Evolutionary conservation across 2,113 vertebrate genomes (phyloP), one percentile per base, ranked within the genome.

Genomic region (Ramphastos sulfuratus): DNA sequence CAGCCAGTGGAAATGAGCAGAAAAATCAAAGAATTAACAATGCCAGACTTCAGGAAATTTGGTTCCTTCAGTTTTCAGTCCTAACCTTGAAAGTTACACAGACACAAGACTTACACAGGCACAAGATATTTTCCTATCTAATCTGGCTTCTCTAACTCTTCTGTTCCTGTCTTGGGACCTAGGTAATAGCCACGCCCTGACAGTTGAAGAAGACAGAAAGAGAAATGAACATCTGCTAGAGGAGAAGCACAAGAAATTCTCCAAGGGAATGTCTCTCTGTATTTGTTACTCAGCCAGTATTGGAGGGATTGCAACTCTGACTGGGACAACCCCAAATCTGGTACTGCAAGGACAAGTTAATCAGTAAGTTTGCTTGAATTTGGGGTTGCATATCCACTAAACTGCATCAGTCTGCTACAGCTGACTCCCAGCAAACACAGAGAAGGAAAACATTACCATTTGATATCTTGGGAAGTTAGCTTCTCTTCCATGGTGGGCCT

Each of bases 261-360:
- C 87, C 95, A 98, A 99, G 96, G 98, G 98, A 35, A 98, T 99
- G 98, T 98, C 97, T 89, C 97, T 99, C 48, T 97, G 96, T 0
- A 98, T 99, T 84, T 99, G 99, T 89, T 99, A 99, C 80, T 96
- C 99, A 0, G 96, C 99, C 95, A 99, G 99, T 96, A 99, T 99
- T 3, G 99, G 99, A 23, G 99, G 99, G 61, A 99, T 98, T 0
- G 98, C 99, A 69, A 99, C 99, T 1, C 97, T 99, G 84, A 99
- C 99, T 0, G 99, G 99, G 72, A 99, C 99, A 12, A 97, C 98
- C 1, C 98, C 99, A 60, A 99, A 99, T 77, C 97, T 99, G 95
- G 98, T 99, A 89, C 97, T 99, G 50, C 98, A 99, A 93, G 99
- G 99, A 92, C 99, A 99, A 95, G 9, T 99, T 4, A 96, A 98